These are phyloP conservation scores for Apostichopus californicus DNA, from an alignment of 35 echinoderm and acorn worm genomes.

Conservation along the genomic window DNA sequence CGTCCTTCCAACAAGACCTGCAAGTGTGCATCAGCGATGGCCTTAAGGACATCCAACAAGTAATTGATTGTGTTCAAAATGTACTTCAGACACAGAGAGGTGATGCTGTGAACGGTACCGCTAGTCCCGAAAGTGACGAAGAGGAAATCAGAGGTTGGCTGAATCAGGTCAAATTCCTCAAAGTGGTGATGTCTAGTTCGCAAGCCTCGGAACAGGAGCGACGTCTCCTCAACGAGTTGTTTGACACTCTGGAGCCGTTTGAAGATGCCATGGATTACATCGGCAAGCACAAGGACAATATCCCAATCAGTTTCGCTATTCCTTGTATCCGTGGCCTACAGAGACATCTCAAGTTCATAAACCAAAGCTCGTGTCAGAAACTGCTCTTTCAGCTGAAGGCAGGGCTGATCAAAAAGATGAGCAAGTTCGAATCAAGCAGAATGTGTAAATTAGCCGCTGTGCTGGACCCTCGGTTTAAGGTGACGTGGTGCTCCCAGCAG, in stretches of 20 bases:
- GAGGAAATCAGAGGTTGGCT: slow-evolving; percentile 5
- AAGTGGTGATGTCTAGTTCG: background rate
- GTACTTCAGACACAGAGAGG: background rate
- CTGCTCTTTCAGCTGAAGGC: slow-evolving; percentile 52
- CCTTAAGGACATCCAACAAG: slow-evolving; percentile 35
- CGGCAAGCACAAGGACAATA: slow-evolving; percentile 13
- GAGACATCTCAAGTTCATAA: slow-evolving; percentile 27
- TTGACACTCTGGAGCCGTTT: slow-evolving; percentile 46
- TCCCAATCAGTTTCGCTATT: slow-evolving; percentile 48
- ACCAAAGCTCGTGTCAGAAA: slow-evolving; percentile 14
- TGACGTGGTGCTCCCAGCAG: slow-evolving; percentile 19
- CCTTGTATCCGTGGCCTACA: slow-evolving; percentile 52
- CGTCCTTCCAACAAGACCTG: slow-evolving; percentile 32
- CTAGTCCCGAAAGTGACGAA: background rate
- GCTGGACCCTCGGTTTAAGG: slow-evolving; percentile 39
- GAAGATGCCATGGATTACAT: slow-evolving; percentile 61
- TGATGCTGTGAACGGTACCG: background rate
- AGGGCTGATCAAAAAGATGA: slow-evolving; percentile 10
- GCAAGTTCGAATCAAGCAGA: slow-evolving; percentile 23
- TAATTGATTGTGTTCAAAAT: background rate
- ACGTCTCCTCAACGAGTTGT: slow-evolving; percentile 9
- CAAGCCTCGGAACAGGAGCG: background rate
- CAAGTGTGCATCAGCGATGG: slow-evolving; percentile 24
- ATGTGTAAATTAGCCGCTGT: slow-evolving; percentile 36
- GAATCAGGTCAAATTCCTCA: slow-evolving; percentile 40